Evolutionary conservation across 2,888 invertebrate species (phyloP), one percentile per base, ranked within the genome.

Genomic region (Drosophila melanocephala): DNA sequence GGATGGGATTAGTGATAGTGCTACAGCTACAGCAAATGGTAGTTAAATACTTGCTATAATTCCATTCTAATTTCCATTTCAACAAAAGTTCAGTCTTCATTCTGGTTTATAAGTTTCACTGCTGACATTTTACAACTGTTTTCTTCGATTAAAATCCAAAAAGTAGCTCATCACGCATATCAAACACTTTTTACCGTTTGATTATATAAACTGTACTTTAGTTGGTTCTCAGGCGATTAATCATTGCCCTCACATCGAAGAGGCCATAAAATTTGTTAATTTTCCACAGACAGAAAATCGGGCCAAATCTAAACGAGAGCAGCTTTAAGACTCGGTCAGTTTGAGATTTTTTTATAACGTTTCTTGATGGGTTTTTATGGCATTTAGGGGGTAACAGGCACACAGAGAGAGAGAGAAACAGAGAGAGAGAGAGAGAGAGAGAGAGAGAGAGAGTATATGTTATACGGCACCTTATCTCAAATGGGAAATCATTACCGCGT

Each of bases 401-500:
- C 12, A 42, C n/a, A 32, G 10, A 32, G 32, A 32, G 9, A 10
- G 32, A 32, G 10, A 7, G 32, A 32, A 1, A 32, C 9, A 7
- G 32, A 30, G 7, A 30, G 30, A 30, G 30, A 30, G 32, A 9
- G 9, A 32, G 32, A 32, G 32, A 32, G 64, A 12, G 50, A 32
- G 32, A 5, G 28, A 26, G 28, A 44, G 26, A 51, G 50, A 35
- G 50, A 19, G 26, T 28, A 42, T 64, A 81, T 67, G 76, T 61
- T 72, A 81, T 75, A 71, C 50, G 66, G 79, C 79, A 82, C 84
- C 91, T 90, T 88, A 88, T 88, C 87, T 88, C 79, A 74, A 89
- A 88, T 88, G 91, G 79, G 87, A 90, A 88, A 88, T 88, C 87
- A 89, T 89, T 88, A 89, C 76, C 72, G 81, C 77, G 64, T 82